Evolutionary conservation across 2,888 invertebrate species (phyloP).

Genomic region (Ariolimax columbianus): DNA sequence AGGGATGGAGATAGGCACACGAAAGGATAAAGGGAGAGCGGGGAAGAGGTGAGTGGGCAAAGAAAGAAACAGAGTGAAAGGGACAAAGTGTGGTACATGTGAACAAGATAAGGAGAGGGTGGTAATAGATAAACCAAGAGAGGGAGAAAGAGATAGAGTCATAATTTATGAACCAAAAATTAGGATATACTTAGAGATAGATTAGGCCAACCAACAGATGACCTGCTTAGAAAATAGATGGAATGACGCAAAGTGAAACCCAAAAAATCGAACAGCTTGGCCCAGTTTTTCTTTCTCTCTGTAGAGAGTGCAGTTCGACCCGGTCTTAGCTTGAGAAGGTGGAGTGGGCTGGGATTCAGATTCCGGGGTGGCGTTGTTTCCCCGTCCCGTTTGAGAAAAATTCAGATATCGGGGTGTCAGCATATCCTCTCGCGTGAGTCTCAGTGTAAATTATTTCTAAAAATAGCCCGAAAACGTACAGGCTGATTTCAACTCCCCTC

Average conservation of each 20-base stretch:
- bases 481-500: conserved; percentile 4
- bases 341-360: not conserved
- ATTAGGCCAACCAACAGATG: conserved; percentile 8
- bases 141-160: too few species aligned
- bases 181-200: not conserved
- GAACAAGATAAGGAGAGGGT: too few species aligned
- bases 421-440: not conserved
- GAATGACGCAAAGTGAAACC: conserved; percentile 20
- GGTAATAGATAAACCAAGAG: too few species aligned
- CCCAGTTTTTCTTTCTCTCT: conserved; percentile 1
- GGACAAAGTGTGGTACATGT: too few species aligned
- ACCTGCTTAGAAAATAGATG: not conserved
- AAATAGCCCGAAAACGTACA: not conserved
- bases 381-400: not conserved
- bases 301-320: conserved; percentile 4
- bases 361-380: not conserved
- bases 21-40: too few species aligned
- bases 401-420: not conserved
- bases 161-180: not conserved
- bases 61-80: too few species aligned
- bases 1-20: not conserved
- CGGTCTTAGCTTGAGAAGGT: not conserved
- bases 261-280: conserved; percentile 17
- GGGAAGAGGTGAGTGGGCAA: too few species aligned
- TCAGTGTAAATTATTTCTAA: not conserved